Base-by-base conservation (phyloP, 1,140 invertebrate genomes). In the Chelonus insularis region DNA sequence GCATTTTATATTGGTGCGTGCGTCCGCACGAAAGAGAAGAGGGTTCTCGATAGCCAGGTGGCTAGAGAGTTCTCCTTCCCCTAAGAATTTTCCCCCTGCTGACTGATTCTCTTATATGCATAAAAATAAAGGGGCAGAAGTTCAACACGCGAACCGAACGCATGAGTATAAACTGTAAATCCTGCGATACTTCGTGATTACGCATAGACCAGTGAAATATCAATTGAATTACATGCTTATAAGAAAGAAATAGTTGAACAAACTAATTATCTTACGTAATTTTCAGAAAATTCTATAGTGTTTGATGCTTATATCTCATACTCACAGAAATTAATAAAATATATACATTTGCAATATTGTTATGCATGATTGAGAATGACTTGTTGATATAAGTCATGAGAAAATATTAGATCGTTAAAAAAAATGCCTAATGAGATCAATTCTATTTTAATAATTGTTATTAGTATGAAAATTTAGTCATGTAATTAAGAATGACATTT, bases 11-110 rank as follows among this genome's bases (percentile, higher is more conserved):
- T n/a, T 58, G 55, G 39, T 25, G 55, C 39, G 55, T 50, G 34
- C 32, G 36, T 51, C 47, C 21, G 21, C 45, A 51, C 45, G 47
- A 51, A 59, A 37, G 12, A 29, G 25, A 52, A 51, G 48, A 54
- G 58, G 58, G 58, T 54, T 18, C 50, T 60, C 36, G 36, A 41
- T 23, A 58, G 14, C 58, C 58, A 60, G 48, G 48, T 60, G 58
- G 58, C 50, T 41, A 43, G 55, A 32, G 55, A 45, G 52, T 12
- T 21, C 50, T 34, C 25, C 25, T 52, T 18, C 16, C 50, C 16
- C 50, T 36, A 21, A 34, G 25, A 29, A 25, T 29, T 11, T 25
- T 52, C 9, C 39, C 47, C 48, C 37, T 39, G 20, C 48, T 43
- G 20, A 23, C 29, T 60, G 14, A 37, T 25, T 23, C 32, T 43